A percentile compares a stretch with the other conserved stretches of the same genome.
phyloP scores from a whole-genome alignment of 2,888 invertebrate genomes.

The Ormia ochracea region DNA sequence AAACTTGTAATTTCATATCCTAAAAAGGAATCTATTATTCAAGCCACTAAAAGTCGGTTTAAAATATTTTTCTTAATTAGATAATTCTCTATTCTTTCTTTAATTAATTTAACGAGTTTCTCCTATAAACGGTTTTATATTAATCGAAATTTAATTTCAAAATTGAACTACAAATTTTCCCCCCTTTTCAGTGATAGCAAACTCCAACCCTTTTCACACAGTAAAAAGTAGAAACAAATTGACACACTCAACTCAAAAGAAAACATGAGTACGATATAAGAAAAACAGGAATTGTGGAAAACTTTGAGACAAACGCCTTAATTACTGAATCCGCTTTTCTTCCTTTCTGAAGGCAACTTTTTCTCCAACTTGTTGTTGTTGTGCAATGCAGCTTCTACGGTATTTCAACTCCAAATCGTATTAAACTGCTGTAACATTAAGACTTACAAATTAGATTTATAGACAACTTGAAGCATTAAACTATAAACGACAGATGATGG shows the following conservation, averaged over 20 bases:
- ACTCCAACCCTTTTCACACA: background rate
- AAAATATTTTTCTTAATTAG: too few species aligned
- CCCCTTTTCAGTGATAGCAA: background rate
- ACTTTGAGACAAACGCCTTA: slow-evolving; percentile 38
- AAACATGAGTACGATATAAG: background rate
- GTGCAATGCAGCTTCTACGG: slow-evolving; percentile 11
- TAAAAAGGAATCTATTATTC: too few species aligned
- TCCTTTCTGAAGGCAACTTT: background rate
- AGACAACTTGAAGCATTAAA: slow-evolving; percentile 65
- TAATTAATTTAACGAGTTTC: too few species aligned
- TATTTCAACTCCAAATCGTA: slow-evolving; percentile 42
- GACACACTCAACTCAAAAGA: background rate
- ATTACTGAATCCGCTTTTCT: slow-evolving; percentile 28
- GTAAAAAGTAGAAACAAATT: background rate
- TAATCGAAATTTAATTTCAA: too few species aligned
- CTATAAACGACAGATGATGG: slow-evolving; percentile 60
- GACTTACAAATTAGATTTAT: slow-evolving; percentile 70
- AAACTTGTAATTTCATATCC: too few species aligned
- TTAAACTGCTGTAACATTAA: slow-evolving; percentile 45
- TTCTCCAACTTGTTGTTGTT: background rate
- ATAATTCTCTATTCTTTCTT: too few species aligned
- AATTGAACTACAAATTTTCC: background rate
- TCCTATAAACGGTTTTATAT: too few species aligned
- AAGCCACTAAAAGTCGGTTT: too few species aligned
- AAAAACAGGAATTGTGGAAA: background rate